Base-by-base conservation (phyloP, 2,888 invertebrate species). In the Rapana venosa region DNA sequence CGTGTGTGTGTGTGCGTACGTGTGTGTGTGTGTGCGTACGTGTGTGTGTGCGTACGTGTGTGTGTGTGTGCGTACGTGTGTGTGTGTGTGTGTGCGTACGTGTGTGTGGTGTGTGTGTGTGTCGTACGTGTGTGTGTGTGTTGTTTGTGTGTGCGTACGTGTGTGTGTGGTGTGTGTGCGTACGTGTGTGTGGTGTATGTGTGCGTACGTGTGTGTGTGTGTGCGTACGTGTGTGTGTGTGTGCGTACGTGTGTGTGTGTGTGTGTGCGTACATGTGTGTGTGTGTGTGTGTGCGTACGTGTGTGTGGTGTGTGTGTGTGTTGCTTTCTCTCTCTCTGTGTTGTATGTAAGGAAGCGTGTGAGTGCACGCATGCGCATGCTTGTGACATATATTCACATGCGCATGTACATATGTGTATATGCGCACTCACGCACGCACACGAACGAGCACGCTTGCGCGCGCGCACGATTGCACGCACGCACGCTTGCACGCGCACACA, bases 211-310 rank as follows among this genome's bases (percentile, higher is more conserved):
- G 70, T 26, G 58, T 58, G 58, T 70, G 17, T 70, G 70, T 70
- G 70, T 70, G 26, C 22, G 26, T 70, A 22, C 22, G 26, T 70
- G 26, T 70, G 26, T 70, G 26, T 70, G 26, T 70, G 26, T 70
- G 26, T 70, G 32, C 32, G 32, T 36, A 22, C 32, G 81, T 81
- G 81, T 81, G 81, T 81, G 81, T 81, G 81, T 81, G 32, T 81
- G 81, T 81, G 81, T 81, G 81, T 36, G 81, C 32, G 81, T 81
- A 32, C 32, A 32, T 81, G 81, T 81, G 81, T 30, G 81, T 81
- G 81, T 81, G 81, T 81, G 58, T 32, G 70, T 70, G 70, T 70
- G 70, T 70, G 70, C 22, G 70, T 17, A 8, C 58, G 8, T 8
- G 15, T 15, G 58, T 58, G 8, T 15, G 58, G 15, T 17, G 70